Evolutionary conservation across 2,113 vertebrate genomes (phyloP).

Genomic region (Ifrita kowaldi): DNA sequence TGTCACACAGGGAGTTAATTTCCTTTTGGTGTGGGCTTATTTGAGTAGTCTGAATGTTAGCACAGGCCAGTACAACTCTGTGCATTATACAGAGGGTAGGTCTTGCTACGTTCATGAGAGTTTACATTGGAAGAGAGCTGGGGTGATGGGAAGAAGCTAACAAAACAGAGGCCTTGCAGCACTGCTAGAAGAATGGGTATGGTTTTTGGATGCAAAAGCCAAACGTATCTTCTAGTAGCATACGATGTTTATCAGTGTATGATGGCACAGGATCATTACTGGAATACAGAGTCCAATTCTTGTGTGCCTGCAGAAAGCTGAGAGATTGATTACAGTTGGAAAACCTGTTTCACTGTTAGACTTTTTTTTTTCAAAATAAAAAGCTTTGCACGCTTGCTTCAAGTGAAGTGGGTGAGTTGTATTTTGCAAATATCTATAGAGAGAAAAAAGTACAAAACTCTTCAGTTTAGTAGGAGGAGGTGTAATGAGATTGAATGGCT

Average conservation of each 20-base stretch:
- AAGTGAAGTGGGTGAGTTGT: not conserved
- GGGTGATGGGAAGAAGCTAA: not conserved
- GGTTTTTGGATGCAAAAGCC: not conserved
- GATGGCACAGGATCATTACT: not conserved
- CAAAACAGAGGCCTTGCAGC: not conserved
- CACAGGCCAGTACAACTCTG: not conserved
- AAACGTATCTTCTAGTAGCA: not conserved
- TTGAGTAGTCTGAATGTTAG: not conserved
- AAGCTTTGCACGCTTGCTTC: not conserved
- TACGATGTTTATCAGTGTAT: not conserved
- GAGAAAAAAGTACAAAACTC: not conserved
- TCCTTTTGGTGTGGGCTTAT: not conserved
- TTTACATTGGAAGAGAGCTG: not conserved
- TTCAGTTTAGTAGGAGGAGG: not conserved
- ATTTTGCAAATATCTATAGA: not conserved
- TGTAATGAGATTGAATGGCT: not conserved
- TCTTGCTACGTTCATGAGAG: not conserved
- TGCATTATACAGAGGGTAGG: not conserved
- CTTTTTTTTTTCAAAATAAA: not conserved
- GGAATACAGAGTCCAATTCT: not conserved
- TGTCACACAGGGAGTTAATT: not conserved
- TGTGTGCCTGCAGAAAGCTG: not conserved
- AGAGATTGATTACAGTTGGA: not conserved
- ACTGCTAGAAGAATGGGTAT: not conserved
- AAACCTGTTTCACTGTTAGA: not conserved